These are phyloP conservation scores for Chydorus sphaericus DNA, from an alignment of 2,888 invertebrate genomes.

Conservation along the genomic window DNA sequence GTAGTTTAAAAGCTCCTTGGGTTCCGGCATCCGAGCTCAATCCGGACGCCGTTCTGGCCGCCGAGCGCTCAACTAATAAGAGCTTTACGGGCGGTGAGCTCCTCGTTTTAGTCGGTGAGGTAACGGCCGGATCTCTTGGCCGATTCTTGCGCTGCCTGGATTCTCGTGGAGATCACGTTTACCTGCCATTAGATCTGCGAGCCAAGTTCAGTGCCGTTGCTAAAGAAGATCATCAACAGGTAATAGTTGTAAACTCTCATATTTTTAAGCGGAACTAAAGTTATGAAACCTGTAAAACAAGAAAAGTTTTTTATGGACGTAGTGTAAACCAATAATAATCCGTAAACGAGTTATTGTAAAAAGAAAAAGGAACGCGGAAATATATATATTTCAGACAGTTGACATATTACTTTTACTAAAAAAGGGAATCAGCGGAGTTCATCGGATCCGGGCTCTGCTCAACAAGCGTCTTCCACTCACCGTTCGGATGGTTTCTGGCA, in stretches of 20 bases:
- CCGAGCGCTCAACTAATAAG: constrained; percentile 34
- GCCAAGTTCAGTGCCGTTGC: constrained; percentile 86
- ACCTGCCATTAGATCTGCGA: constrained; percentile 70
- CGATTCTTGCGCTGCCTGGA: constrained; percentile 75
- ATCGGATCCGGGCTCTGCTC: constrained; percentile 73
- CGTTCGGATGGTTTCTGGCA: constrained; percentile 79
- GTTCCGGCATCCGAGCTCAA: constrained; percentile 16
- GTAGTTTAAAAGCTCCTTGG: constrained; percentile 55
- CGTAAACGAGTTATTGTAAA: no score
- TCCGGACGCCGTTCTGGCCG: constrained; percentile 14
- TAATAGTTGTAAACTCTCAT: no score
- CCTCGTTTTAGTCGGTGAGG: constrained; percentile 60
- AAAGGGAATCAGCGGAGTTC: constrained; percentile 79
- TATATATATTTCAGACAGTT: no score
- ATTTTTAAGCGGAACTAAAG: no score
- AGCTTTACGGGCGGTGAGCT: constrained; percentile 72
- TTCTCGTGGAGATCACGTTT: constrained; percentile 63
- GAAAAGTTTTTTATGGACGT: no score
- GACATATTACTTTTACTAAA: no score
- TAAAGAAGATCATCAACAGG: constrained; percentile 59
- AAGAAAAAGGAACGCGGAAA: no score
- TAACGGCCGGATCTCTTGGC: constrained; percentile 27
- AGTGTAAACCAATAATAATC: no score
- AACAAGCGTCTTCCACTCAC: constrained; percentile 82
- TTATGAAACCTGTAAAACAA: no score